A percentile compares a stretch with the other conserved stretches of the same genome.
These are phyloP conservation scores for Ericerus pela DNA, from an alignment of 1,140 invertebrate genomes.

Conservation along the genomic window DNA sequence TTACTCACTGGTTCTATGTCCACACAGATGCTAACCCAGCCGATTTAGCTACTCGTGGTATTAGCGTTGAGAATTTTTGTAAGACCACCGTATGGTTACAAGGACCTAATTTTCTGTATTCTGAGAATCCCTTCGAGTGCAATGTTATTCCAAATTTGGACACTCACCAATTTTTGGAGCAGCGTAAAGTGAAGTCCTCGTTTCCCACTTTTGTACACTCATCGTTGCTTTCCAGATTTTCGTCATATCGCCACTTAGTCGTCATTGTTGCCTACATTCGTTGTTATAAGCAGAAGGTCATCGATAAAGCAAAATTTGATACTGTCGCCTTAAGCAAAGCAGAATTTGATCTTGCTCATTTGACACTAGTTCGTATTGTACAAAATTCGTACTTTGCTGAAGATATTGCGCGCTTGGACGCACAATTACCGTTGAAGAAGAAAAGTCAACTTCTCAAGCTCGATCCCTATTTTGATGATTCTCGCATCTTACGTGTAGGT, in stretches of 20 bases:
- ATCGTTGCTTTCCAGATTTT: too few species aligned
- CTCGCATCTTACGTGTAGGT: slow-evolving; percentile 16
- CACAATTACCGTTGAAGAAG: not conserved
- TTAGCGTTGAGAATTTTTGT: not conserved
- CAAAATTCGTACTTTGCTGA: not conserved
- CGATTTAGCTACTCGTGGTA: slow-evolving; percentile 17
- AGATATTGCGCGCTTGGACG: not conserved
- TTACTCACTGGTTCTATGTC: slow-evolving; percentile 22
- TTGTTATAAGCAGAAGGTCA: too few species aligned
- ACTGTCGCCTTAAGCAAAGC: too few species aligned
- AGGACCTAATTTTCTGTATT: not conserved
- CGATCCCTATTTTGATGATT: slow-evolving; percentile 16
- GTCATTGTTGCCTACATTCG: too few species aligned
- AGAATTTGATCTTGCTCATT: too few species aligned
- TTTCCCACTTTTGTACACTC: too few species aligned
- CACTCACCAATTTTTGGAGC: too few species aligned
- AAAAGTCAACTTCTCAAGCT: not conserved
- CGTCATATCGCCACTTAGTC: too few species aligned
- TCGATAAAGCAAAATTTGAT: too few species aligned
- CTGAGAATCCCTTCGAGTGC: too few species aligned
- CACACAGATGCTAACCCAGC: slow-evolving; percentile 24
- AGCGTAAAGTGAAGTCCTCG: too few species aligned
- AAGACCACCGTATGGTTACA: not conserved
- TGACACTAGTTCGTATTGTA: not conserved
- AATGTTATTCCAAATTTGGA: too few species aligned